A percentile compares a stretch with the other conserved stretches of the same genome.
Evolutionary conservation across 2,113 vertebrate species (phyloP).

Genomic region (Paedocypris sp.): DNA sequence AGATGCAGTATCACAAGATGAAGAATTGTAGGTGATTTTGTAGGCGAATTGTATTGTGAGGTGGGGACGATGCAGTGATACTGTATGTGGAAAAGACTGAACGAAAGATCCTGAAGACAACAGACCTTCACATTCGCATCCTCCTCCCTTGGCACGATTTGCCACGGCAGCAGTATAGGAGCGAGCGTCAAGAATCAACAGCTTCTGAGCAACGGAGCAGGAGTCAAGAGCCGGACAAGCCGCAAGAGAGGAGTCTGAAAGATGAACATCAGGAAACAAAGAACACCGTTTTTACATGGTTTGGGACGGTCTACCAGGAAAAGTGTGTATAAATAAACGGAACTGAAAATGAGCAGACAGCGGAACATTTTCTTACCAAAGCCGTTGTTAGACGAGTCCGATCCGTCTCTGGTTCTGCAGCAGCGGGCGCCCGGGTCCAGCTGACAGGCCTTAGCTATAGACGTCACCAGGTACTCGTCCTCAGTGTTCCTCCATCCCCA

Average conservation of each 20-base stretch:
- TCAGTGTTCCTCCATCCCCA: constrained; percentile 98
- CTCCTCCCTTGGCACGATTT: constrained; percentile 95
- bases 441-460: constrained; percentile 92
- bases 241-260: constrained; percentile 84
- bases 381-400: constrained; percentile 76
- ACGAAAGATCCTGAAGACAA: not conserved
- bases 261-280: too few species aligned
- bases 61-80: too few species aligned
- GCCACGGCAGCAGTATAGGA: constrained; percentile 95
- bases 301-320: too few species aligned
- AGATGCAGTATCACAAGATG: too few species aligned
- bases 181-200: constrained; percentile 91
- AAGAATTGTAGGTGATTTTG: too few species aligned
- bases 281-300: too few species aligned
- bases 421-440: constrained; percentile 67
- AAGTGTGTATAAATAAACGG: not conserved
- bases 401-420: constrained; percentile 59
- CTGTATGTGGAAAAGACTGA: too few species aligned
- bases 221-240: constrained; percentile 74
- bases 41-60: too few species aligned
- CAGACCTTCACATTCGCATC: constrained; percentile 94
- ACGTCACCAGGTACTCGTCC: constrained; percentile 90
- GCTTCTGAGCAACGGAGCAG: constrained; percentile 73
- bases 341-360: not conserved
- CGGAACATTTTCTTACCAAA: constrained; percentile 71